Conservation (phyloP, 2,888 invertebrate genomes). For the Drosophila silvestris region DNA sequence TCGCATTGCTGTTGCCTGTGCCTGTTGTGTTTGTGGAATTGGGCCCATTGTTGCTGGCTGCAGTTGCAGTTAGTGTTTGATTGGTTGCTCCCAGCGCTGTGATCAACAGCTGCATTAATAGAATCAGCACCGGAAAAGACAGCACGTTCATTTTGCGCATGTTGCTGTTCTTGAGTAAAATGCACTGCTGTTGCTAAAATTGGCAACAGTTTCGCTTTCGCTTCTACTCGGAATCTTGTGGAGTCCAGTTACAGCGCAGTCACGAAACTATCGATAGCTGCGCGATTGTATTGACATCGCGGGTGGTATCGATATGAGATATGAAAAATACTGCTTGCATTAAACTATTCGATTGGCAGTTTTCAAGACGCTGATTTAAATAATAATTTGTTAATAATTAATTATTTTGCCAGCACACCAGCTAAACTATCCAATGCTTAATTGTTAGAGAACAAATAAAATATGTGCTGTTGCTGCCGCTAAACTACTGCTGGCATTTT, state of each 20-base stretch:
- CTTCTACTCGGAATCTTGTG: constrained; percentile 28
- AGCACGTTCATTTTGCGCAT: constrained; percentile 38
- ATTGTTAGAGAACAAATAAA: background rate
- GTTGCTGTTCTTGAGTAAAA: background rate
- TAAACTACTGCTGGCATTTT: background rate
- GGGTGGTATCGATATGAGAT: constrained; percentile 18
- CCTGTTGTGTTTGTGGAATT: constrained; percentile 6
- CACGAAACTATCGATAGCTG: constrained; percentile 22
- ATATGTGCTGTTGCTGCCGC: background rate
- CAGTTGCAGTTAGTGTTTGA: constrained; percentile 5
- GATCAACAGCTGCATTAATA: constrained; percentile 34
- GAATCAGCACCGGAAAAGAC: constrained; percentile 37
- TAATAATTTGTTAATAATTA: background rate
- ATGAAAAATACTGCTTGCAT: constrained; percentile 1
- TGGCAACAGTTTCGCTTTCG: constrained; percentile 17
- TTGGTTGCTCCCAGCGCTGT: background rate
- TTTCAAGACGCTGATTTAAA: background rate
- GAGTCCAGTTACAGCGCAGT: constrained; percentile 14
- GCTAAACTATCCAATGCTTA: background rate
- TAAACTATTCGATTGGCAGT: background rate
- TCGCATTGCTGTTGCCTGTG: constrained; percentile 15
- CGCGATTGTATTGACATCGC: background rate
- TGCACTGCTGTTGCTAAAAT: constrained; percentile 16
- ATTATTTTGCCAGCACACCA: background rate
- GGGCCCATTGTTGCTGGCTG: constrained; percentile 10